phyloP scores from a whole-genome alignment of 2,113 vertebrate species.

The Nansenia antarctica region DNA sequence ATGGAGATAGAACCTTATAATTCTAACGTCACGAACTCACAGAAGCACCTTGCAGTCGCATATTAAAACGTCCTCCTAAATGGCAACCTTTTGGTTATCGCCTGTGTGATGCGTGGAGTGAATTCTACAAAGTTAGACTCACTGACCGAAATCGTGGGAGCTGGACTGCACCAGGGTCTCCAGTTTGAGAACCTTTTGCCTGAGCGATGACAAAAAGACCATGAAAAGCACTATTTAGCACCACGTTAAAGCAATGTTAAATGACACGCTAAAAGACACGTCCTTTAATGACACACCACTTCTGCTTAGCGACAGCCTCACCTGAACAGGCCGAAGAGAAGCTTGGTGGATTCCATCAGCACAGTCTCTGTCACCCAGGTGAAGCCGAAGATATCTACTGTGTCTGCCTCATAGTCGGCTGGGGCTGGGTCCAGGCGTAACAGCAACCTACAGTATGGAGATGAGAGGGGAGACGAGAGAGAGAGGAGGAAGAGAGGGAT shows the following conservation, averaged over 20 bases:
- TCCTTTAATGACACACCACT: background rate
- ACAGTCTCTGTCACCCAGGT: conserved; percentile 92
- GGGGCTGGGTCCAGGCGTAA: conserved; percentile 90
- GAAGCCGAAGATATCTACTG: conserved; percentile 90
- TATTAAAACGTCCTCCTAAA: background rate
- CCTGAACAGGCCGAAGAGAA: conserved; percentile 93
- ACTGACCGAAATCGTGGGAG: conserved; percentile 94
- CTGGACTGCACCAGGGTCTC: conserved; percentile 80
- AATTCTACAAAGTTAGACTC: too few relatives aligned
- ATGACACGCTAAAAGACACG: background rate
- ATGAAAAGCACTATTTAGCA: background rate
- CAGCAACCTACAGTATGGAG: conserved; percentile 86
- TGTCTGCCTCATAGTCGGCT: conserved; percentile 84
- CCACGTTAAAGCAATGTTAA: background rate
- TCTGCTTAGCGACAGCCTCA: conserved; percentile 53
- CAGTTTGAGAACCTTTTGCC: conserved; percentile 84
- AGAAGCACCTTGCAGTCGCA: too few relatives aligned
- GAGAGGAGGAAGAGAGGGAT: too few relatives aligned
- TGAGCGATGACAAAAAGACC: conserved; percentile 67
- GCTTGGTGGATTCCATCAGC: conserved; percentile 84
- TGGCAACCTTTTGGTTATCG: background rate
- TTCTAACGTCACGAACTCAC: too few relatives aligned
- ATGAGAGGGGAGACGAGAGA: too few relatives aligned
- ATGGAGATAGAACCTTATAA: too few relatives aligned
- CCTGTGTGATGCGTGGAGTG: background rate